phyloP scores from a whole-genome alignment of 2,888 invertebrate genomes.

The Megastigmus dorsalis region DNA sequence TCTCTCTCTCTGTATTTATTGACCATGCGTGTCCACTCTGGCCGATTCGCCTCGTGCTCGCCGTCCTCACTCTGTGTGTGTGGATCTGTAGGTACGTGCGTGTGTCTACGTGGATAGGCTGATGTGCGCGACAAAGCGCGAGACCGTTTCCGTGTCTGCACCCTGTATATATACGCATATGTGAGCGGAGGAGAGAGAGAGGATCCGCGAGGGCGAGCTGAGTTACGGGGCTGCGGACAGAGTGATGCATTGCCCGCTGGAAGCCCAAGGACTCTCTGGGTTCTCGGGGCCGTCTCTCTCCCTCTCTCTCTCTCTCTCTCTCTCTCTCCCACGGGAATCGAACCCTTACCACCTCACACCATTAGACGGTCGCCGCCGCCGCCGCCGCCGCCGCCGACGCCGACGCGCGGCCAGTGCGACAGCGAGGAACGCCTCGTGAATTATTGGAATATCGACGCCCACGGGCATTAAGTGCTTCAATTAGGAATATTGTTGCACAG shows the following conservation, averaged over 20 bases:
- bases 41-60: neutral
- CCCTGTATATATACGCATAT: no score
- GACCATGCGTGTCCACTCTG: conserved; percentile 60
- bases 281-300: conserved; percentile 29
- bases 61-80: no score
- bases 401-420: conserved; percentile 18
- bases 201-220: conserved; percentile 54
- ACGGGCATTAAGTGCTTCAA: conserved; percentile 71
- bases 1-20: conserved; percentile 57
- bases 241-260: conserved; percentile 72
- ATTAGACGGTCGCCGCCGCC: conserved; percentile 12
- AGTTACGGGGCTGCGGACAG: conserved; percentile 74
- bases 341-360: conserved; percentile 69
- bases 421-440: conserved; percentile 66
- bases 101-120: conserved; percentile 48
- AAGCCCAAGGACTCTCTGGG: conserved; percentile 60
- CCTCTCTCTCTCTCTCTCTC: neutral
- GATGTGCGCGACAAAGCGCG: conserved; percentile 51
- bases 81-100: no score
- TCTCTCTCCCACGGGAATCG: conserved; percentile 69
- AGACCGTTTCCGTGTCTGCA: conserved; percentile 49
- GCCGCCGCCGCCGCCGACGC: neutral
- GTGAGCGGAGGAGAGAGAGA: conserved; percentile 2
- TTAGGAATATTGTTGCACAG: conserved; percentile 64
- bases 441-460: conserved; percentile 73